Base-by-base conservation (phyloP, 2,888 invertebrate genomes). In the Leucozona laternaria region DNA sequence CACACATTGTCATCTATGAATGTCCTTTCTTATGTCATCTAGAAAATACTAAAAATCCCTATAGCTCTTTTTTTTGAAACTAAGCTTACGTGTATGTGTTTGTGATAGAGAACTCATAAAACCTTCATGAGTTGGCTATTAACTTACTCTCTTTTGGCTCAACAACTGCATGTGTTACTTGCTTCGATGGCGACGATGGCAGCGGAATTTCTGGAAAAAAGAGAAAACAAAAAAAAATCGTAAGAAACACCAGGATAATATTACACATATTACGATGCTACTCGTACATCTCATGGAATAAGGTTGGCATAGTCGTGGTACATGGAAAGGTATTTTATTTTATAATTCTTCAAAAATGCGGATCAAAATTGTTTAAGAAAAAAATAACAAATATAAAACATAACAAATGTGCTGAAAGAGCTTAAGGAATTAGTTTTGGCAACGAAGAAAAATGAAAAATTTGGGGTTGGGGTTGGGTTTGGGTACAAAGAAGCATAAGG, bases 171-270 rank as follows among this genome's bases (percentile, higher is more conserved):
- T 92, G 93, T 84, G 92, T 92, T 85, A 93, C 91, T 96, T 88
- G 97, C 95, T 94, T 96, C 95, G 84, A 97, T 88, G 97, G 96
- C 79, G 96, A 96, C 84, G 97, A 97, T 79, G 97, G 97, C 95
- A 97, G 95, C 73, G 97, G 97, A 91, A 97, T 97, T 94, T 97
- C 97, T 97, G 94, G n/a, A n/a, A 88, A 94, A 94, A 82, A 90
- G 17, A 64, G n/a, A 45, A 8, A 40, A 15, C 15, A 60, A 25
- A 10, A 62, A 48, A 91, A 89, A 66, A 68, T 60, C 68, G 43
- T 22, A 66, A 71, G 66, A 22, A 58, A 72, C n/a, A 68, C 50
- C 31, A 70, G 73, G 71, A 72, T 85, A 75, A 53, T 58, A 86
- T 86, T 82, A 86, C 45, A 64, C 64, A 64, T 72, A 85, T 78